Evolutionary conservation across 2,888 invertebrate genomes (phyloP), one percentile per base, ranked within the genome.

Genomic region (Gastracanthus pulcherrimus): DNA sequence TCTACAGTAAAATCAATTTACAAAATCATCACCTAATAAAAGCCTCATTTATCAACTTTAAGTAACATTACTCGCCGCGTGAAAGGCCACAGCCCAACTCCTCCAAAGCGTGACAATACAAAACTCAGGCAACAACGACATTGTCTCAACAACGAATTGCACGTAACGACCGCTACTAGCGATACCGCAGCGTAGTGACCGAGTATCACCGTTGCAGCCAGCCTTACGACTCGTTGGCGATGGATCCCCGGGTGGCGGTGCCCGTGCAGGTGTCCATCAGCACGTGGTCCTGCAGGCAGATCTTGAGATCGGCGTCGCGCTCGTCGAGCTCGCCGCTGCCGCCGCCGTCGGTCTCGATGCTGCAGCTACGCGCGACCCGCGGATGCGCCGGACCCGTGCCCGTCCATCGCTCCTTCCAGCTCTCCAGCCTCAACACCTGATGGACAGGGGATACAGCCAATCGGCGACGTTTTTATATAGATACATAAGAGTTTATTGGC

Each of bases 371-470:
- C 64, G 88, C 85, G n/a, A 87, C 86, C 81, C 88, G 86, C 11
- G 87, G 88, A 0, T 45, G 45, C 19, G n/a, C 38, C 2, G 23
- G 9, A 79, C 87, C 88, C n/a, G 88, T 88, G 70, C 89, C 90
- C 60, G 89, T 90, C 89, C 90, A 89, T 29, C 90, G 90, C 82
- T 92, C 89, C 84, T 92, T 94, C 93, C 94, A 94, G 82, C 94
- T 94, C 89, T 95, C 95, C 92, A 96, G 91, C 92, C 95, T 95
- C 94, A 95, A 94, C 93, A 96, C 94, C 96, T 96, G 91, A 11
- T 48, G 29, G 60, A 67, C n/a, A n/a, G n/a, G n/a, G n/a, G n/a
- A n/a, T n/a, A n/a, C n/a, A n/a, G n/a, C n/a, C n/a, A n/a, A n/a
- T n/a, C n/a, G n/a, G n/a, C n/a, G n/a, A n/a, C 19, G 16, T 34